Evolutionary conservation across 2,113 vertebrate genomes (phyloP).

Genomic region (Anoplopoma fimbria): DNA sequence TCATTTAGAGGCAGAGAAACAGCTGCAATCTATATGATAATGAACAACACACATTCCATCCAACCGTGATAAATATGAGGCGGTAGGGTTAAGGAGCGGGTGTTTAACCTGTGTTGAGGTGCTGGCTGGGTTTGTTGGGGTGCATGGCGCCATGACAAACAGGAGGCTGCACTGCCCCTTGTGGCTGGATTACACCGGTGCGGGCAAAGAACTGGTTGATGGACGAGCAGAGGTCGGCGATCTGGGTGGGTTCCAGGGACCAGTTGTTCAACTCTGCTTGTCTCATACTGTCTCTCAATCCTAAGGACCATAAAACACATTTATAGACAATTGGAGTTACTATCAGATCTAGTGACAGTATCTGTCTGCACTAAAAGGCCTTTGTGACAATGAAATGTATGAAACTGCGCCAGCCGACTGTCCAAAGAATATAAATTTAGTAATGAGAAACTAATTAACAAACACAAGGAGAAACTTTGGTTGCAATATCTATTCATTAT

Average conservation of each 20-base stretch:
- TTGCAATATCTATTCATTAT: constrained; percentile 68
- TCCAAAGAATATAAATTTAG: constrained; percentile 37
- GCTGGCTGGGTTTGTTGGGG: constrained; percentile 89
- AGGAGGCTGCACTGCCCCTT: constrained; percentile 88
- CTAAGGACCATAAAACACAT: constrained; percentile 66
- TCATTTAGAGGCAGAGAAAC: not conserved
- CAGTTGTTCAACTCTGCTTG: constrained; percentile 95
- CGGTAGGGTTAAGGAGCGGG: not conserved
- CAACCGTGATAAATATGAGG: not conserved
- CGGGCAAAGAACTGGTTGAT: constrained; percentile 95
- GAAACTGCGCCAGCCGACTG: constrained; percentile 31
- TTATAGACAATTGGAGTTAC: constrained; percentile 1
- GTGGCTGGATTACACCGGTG: constrained; percentile 92
- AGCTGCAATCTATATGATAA: not conserved
- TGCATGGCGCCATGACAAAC: constrained; percentile 92
- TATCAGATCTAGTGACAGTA: not conserved
- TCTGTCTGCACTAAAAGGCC: constrained; percentile 18
- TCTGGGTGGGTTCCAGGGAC: constrained; percentile 93
- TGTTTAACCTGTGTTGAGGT: constrained; percentile 88
- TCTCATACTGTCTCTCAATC: constrained; percentile 94
- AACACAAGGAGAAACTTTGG: constrained; percentile 44
- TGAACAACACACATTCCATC: not conserved
- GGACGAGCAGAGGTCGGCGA: constrained; percentile 94
- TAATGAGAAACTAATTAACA: constrained; percentile 55
- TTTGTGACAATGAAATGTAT: constrained; percentile 51